Evolutionary conservation across 2,113 vertebrate species (phyloP).

Genomic region (Platysteira castanea): DNA sequence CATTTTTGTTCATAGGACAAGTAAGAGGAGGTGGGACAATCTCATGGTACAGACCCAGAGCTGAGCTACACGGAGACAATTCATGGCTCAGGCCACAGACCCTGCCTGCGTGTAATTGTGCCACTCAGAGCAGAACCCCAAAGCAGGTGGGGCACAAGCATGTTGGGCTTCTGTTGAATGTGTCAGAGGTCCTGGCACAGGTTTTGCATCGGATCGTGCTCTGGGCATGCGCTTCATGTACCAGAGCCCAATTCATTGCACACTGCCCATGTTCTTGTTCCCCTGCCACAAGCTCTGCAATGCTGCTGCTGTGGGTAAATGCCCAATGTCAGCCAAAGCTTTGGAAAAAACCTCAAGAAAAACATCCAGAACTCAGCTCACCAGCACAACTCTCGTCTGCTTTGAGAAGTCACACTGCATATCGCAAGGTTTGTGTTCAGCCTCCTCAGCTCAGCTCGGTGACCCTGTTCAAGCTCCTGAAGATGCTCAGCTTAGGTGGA

Average conservation of each 20-base stretch:
- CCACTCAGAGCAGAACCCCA: neutral
- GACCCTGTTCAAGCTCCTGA: neutral
- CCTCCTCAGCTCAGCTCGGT: neutral
- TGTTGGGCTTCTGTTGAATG: neutral
- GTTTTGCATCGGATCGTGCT: fast-evolving
- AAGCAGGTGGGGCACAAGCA: neutral
- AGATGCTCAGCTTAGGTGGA: neutral
- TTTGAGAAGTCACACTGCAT: neutral
- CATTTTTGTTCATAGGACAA: neutral
- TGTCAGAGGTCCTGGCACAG: neutral
- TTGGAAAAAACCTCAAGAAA: neutral
- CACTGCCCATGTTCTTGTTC: neutral
- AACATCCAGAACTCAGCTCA: neutral
- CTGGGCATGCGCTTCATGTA: fast-evolving
- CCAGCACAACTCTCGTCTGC: fast-evolving
- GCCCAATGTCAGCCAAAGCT: neutral
- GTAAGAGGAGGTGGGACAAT: neutral
- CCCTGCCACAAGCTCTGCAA: neutral
- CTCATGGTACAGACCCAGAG: neutral
- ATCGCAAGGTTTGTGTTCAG: neutral
- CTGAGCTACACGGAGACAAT: neutral
- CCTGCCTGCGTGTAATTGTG: neutral
- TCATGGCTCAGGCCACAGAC: neutral
- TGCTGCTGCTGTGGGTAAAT: neutral
- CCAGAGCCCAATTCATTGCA: neutral